Evolutionary conservation across 92 coral and sea anemone genomes (phyloP), one percentile per base, ranked within the genome.

Genomic region (Epizoanthus stellaris): DNA sequence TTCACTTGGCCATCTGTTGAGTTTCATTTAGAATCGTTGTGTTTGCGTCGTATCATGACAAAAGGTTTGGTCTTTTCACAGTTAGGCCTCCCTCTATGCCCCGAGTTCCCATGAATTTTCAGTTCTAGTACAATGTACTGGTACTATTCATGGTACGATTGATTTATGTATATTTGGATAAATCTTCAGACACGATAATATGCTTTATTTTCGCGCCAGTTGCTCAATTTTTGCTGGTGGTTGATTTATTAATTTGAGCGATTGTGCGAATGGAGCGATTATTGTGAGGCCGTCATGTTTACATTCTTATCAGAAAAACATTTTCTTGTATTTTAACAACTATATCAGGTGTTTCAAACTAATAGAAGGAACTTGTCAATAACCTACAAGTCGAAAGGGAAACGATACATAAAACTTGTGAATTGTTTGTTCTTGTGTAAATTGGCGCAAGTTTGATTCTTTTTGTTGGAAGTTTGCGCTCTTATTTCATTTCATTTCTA

Each of bases 1-100:
- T 91, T 89, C 80, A 63, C 73, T 71, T 68, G 49, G 63, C 94
- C 94, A 91, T 85, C 87, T 91, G 94, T 92, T 66, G 88, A 76
- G 83, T 85, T 89, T 89, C 90, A 84, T 89, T 86, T 89, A 86
- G 75, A 67, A 67, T 39, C 67, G 52, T 15, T 75, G 40, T 85
- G 77, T 85, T 85, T 72, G 60, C 69, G 67, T 30, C 70, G 20
- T 30, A 61, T 30, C 64, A 40, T 74, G 47, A 69, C 76, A 56
- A 85, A 67, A 38, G 77, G 39, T n/a, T 70, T 8, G 39, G 8
- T 63, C 72, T 79, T 79, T 79, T 79, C 72, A 79, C 42, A 15
- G 72, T 62, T 64, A 19, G 54, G 42, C 62, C 68, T 76, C 68
- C 56, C 56, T 25, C 49, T 38, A 36, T n/a, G 49, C 47, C 19